Evolutionary conservation across 2,888 invertebrate genomes (phyloP), one percentile per base, ranked within the genome.

Genomic region (Rhamnusium bicolor): DNA sequence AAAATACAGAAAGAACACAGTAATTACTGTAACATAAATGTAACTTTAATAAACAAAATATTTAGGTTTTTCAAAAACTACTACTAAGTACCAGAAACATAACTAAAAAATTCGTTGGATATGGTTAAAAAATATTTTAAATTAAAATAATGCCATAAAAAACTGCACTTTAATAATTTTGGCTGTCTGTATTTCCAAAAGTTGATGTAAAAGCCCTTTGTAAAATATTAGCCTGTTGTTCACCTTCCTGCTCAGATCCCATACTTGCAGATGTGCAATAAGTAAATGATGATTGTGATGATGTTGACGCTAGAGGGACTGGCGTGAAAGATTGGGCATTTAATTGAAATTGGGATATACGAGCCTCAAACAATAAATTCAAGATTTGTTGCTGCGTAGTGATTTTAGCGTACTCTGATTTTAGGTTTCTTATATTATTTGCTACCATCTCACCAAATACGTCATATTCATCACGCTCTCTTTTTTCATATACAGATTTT

Each of bases 401-500:
- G 8, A 56, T 49, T 40, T 49, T 68, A 6, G 68, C 29, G 51
- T 47, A 68, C 21, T 68, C 68, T 60, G 47, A 58, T 47, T 68
- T 56, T 68, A 67, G 21, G 27, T 58, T 68, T 58, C 21, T 46
- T 21, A 68, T 46, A 49, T 68, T 68, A 68, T 68, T 32, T 19
- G 68, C 68, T 58, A 58, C 58, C 58, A 68, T 58, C 21, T 68
- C 68, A 21, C 58, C 68, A 58, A 68, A 68, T 46, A 58, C 58
- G 24, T 68, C 58, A 56, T 49, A 68, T 68, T 68, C 68, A 58
- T 68, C 68, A 60, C 68, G 58, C 47, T 58, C 29, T 68, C 32
- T 66, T 27, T 66, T 66, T 16, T 66, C 68, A 58, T 68, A 68
- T 24, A 68, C 21, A 16, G 66, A 54, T 46, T 56, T 68, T 49